Conservation (phyloP, 2,113 vertebrate genomes). For the Fulmarus glacialis region DNA sequence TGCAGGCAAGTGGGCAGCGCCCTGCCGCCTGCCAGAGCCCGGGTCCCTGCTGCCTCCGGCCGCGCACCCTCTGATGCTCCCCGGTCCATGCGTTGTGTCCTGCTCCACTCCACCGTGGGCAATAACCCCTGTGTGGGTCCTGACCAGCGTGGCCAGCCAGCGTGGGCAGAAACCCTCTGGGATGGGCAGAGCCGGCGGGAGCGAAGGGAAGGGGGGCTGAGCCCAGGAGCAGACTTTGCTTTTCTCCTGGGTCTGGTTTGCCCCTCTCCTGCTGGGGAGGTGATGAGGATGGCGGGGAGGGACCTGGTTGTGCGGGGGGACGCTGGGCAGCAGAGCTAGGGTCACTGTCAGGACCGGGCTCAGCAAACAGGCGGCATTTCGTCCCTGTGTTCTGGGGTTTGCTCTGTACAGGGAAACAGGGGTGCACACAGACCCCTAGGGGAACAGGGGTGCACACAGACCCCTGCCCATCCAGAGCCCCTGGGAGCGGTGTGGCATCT, state of each 20-base stretch:
- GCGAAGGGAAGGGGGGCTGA: neutral
- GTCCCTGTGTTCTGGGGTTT: neutral
- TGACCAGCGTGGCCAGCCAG: fast-evolving
- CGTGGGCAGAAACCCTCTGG: neutral
- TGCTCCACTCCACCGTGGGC: neutral
- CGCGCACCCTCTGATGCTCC: neutral
- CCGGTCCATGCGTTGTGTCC: neutral
- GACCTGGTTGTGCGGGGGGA: fast-evolving
- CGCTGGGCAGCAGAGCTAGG: neutral
- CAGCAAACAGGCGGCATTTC: fast-evolving
- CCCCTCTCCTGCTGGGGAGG: neutral
- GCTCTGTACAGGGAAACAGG: neutral
- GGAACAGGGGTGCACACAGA: neutral
- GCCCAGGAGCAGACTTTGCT: neutral
- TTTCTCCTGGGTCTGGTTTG: neutral
- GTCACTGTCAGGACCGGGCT: neutral
- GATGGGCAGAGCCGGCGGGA: neutral
- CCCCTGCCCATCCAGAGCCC: fast-evolving
- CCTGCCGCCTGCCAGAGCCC: neutral
- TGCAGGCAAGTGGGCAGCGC: neutral
- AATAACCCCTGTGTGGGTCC: neutral
- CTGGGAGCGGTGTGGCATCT: fast-evolving
- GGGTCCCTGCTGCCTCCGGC: neutral
- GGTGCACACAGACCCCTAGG: neutral
- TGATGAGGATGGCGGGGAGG: neutral